These are phyloP conservation scores for Lumbricus terrestris DNA, from an alignment of 2,888 invertebrate genomes.

Conservation along the genomic window DNA sequence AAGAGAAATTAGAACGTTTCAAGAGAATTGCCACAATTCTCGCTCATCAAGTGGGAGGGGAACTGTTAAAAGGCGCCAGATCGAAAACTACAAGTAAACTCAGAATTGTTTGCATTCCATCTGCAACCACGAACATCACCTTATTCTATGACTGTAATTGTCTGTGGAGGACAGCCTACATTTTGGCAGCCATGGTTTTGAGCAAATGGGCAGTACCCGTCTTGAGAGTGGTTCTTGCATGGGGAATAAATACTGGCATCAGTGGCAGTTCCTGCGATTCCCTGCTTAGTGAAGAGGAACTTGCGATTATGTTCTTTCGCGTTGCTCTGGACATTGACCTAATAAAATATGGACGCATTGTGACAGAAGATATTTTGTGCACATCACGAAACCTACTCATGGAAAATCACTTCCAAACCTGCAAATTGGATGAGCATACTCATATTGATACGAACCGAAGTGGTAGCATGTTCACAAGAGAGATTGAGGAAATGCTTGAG, in stretches of 20 bases:
- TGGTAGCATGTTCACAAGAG: not conserved
- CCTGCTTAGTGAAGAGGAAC: not conserved
- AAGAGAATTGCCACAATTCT: not conserved
- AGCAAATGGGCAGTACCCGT: not conserved
- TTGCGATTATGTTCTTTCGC: not conserved
- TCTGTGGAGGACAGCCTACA: not conserved
- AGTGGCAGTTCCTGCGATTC: not conserved
- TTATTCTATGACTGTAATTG: not conserved
- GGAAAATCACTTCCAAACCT: not conserved
- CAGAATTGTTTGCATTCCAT: not conserved
- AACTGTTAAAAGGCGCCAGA: not conserved
- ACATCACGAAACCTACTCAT: not conserved
- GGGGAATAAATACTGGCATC: not conserved
- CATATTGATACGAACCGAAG: not conserved
- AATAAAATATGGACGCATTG: not conserved
- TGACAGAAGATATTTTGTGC: not conserved
- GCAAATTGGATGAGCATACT: not conserved
- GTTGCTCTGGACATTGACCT: too few relatives aligned
- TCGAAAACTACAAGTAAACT: not conserved
- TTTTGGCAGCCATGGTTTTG: not conserved
- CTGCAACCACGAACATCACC: not conserved
- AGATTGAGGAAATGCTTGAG: not conserved
- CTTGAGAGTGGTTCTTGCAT: not conserved
- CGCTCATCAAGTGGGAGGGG: not conserved
- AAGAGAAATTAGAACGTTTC: not conserved